Conservation (phyloP, 2,888 invertebrate genomes). For the Chloromyia formosa region DNA sequence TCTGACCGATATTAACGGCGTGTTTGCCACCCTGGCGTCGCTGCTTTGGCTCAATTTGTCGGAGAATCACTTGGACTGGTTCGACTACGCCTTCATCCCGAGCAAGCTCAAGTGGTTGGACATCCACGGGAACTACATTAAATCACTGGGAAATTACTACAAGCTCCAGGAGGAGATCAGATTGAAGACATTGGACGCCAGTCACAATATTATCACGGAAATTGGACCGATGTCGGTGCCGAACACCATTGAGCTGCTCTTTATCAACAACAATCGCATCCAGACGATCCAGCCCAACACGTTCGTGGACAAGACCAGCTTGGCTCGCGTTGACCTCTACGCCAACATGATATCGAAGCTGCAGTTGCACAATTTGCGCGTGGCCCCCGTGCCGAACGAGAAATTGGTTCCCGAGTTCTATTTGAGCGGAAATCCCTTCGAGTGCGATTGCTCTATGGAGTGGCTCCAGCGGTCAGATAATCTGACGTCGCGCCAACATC, state of each 20-base stretch:
- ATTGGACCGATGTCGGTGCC: constrained; percentile 86
- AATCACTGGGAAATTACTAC: constrained; percentile 87
- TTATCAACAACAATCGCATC: constrained; percentile 89
- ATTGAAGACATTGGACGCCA: constrained; percentile 86
- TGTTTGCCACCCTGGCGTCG: constrained; percentile 85
- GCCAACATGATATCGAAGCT: constrained; percentile 85
- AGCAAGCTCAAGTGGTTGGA: constrained; percentile 90
- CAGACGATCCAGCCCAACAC: constrained; percentile 83
- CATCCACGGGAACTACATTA: constrained; percentile 89
- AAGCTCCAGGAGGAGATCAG: constrained; percentile 82
- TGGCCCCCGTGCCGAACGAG: constrained; percentile 75
- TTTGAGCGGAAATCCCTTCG: constrained; percentile 91
- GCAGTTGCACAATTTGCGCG: constrained; percentile 81
- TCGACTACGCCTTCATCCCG: constrained; percentile 92
- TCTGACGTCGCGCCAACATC: constrained; percentile 85
- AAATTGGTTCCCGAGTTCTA: constrained; percentile 87
- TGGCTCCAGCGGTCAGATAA: constrained; percentile 92
- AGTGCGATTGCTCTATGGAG: constrained; percentile 95
- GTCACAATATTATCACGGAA: constrained; percentile 87
- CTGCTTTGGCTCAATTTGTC: constrained; percentile 88
- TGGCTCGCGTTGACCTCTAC: constrained; percentile 89
- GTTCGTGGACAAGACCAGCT: constrained; percentile 83
- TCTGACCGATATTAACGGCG: constrained; percentile 88
- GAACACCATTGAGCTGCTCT: constrained; percentile 85
- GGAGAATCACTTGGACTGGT: constrained; percentile 91